Evolutionary conservation across 2,113 vertebrate genomes (phyloP).

Genomic region (Callospermophilus lateralis): DNA sequence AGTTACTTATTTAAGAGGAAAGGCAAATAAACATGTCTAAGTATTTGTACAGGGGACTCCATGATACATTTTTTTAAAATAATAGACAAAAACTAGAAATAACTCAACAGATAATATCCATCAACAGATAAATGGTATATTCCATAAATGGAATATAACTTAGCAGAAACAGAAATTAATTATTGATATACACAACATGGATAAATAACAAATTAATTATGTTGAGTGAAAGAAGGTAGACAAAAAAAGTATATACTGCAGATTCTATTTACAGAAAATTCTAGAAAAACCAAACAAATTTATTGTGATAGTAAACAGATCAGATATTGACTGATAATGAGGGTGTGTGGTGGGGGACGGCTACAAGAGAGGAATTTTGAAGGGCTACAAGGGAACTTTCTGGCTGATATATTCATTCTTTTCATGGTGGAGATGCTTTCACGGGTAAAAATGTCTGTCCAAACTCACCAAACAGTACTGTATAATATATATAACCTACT

Average conservation of each 20-base stretch:
- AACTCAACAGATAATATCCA: neutral
- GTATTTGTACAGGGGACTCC: neutral
- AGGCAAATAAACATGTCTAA: neutral
- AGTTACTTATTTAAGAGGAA: neutral
- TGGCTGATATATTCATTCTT: neutral
- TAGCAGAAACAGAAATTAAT: neutral
- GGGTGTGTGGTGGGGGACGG: neutral
- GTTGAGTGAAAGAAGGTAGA: neutral
- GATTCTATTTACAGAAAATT: neutral
- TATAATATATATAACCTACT: neutral
- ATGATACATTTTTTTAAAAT: neutral
- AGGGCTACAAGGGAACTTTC: neutral
- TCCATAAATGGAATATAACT: neutral
- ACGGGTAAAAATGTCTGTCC: neutral
- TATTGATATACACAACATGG: neutral
- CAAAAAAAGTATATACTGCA: neutral
- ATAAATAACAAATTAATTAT: neutral
- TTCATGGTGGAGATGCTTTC: neutral
- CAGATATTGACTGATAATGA: neutral
- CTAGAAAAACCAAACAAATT: neutral
- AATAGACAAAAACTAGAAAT: neutral
- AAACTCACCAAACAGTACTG: neutral
- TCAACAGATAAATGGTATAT: neutral
- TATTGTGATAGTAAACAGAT: neutral
- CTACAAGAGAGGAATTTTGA: neutral